Base-by-base conservation (phyloP, 2,113 vertebrate species). In the Trematocara stigmaticum region DNA sequence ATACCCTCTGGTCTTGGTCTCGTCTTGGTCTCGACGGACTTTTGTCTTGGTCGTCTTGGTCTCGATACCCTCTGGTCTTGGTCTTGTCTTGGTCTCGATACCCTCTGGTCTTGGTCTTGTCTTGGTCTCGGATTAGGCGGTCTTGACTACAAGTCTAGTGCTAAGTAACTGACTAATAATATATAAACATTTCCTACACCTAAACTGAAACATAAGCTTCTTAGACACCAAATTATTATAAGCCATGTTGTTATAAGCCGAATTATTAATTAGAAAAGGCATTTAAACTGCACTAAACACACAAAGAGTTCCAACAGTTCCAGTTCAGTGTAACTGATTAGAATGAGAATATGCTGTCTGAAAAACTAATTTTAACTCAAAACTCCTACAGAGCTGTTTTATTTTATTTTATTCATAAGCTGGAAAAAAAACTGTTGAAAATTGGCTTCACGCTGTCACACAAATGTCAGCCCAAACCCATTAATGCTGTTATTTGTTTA, bases 401-500 rank as follows among this genome's bases (percentile, higher is more conserved):
- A 59, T 31, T 57, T 29, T 8, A 2, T 16, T 8, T 71, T 51
- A 64, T 34, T 66, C 56, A 59, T 16, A 13, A 16, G 40, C 8
- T 47, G 12, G 20, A 69, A 42, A 26, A 71, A 74, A 74, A 18
- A 8, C 11, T 29, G 6, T 31, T 47, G 5, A 82, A 79, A 74
- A 13, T 61, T 59, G 81, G 83, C 38, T 51, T 34, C 45, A 20
- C 42, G 3, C 53, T 31, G 15, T 78, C 40, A 10, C 59, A 16
- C 55, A 23, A 56, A 64, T 23, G 7, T 47, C 13, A 4, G 40
- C 66, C 79, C 5, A 5, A 69, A 81, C 3, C 79, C 15, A 71
- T 71, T 61, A 81, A 45, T 20, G 76, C 18, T 29, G 74, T n/a
- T 71, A 57, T 87, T 86, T 82, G 84, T 89, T 91, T 23, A 56